Evolutionary conservation across 1,140 invertebrate genomes (phyloP), one percentile per base, ranked within the genome.

Genomic region (Drosophila equinoxialis): DNA sequence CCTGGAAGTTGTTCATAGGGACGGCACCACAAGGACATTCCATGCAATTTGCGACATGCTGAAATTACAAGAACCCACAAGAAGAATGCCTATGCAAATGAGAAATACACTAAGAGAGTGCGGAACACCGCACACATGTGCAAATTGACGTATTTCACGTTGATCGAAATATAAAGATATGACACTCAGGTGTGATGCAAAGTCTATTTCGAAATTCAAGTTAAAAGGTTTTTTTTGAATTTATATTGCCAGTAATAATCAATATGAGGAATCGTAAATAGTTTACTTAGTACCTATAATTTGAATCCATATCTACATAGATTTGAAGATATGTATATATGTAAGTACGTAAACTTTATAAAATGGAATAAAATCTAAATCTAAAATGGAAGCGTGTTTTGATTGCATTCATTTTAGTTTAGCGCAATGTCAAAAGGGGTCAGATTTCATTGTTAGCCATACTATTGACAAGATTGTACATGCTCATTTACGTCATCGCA

Each of bases 1-100:
- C 74, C 85, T 89, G 80, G 84, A 89, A 89, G 77, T 83, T 72
- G 71, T 70, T 71, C 71, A 7, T 48, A 8, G 30, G 33, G 55
- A 58, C 33, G 30, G 30, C 57, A 37, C 7, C 39, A 20, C 45
- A 51, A 65, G 42, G 48, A 65, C 63, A 65, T 26, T 48, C 20
- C 48, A 51, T 33, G 48, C 33, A 26, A 42, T 45, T 42, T 45
- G 60, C 39, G 37, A 10, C 70, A 41, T 55, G n/a, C 14, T 20
- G 20, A 48, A 35, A 51, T 63, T 59, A 64, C 55, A 23, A 65
- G 70, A 72, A 39, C 45, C 41, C 67, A 48, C 45, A 39, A 39
- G 37, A 39, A 39, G 37, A 39, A 39, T 39, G 51, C 35, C 42
- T 65, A 77, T 77, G 74, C 74, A 77, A 77, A 77, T 77, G 67